Conservation (phyloP, 2,797 vertebrate species). For the Scyliorhinus canicula region DNA sequence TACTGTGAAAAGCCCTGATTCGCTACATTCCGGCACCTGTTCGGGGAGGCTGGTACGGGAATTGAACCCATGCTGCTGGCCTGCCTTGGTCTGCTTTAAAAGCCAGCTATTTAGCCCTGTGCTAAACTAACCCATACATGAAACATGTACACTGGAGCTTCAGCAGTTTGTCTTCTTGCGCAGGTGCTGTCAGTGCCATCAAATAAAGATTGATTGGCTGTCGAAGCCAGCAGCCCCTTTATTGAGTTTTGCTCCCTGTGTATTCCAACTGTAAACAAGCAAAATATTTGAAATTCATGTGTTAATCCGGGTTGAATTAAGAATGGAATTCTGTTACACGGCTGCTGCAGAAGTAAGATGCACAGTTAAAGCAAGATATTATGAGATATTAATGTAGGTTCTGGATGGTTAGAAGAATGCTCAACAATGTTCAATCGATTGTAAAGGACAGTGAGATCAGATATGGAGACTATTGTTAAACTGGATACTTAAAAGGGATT, state of each 20-base stretch:
- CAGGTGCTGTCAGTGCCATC: neutral
- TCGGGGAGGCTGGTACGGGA: no score
- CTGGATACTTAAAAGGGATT: neutral
- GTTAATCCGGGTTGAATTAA: neutral
- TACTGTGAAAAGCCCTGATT: no score
- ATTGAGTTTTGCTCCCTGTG: neutral
- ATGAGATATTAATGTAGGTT: neutral
- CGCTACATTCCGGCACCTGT: no score
- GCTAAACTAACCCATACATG: no score
- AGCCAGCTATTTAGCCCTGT: no score
- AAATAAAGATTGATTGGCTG: slow-evolving; percentile 24
- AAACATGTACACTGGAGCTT: neutral
- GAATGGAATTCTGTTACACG: neutral
- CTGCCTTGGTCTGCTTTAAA: no score
- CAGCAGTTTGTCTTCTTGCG: neutral
- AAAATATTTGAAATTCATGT: neutral
- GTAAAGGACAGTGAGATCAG: neutral
- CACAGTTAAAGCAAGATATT: neutral
- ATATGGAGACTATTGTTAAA: neutral
- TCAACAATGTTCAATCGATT: neutral
- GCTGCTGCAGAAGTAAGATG: neutral
- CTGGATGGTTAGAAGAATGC: neutral
- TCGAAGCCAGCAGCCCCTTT: neutral
- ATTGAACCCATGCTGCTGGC: no score
- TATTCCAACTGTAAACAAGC: neutral